Base-by-base conservation (phyloP, 2,113 vertebrate genomes). In the Shinisaurus crocodilurus region DNA sequence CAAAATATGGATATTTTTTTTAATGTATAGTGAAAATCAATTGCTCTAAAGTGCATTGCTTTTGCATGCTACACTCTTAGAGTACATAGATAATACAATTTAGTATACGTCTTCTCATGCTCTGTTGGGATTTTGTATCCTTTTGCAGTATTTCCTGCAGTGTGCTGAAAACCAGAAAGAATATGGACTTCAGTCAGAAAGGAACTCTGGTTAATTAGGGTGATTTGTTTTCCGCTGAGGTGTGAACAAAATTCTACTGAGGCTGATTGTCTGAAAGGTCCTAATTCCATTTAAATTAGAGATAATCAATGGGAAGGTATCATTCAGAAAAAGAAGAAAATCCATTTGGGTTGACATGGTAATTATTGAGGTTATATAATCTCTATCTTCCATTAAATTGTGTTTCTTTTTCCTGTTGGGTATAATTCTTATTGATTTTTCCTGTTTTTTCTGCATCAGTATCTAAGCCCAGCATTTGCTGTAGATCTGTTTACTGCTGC, bases 1-100 rank as follows among this genome's bases (percentile, higher is more conserved):
- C 90, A 67, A 88, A 90, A 82, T 86, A 81, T 91, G 40, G 90
- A 92, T 50, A 90, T 92, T 89, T 94, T 54, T 85, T 79, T 82
- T 54, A 87, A 93, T 81, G n/a, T 81, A 32, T 57, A 54, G 16
- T 84, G 87, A 65, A 84, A 91, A 86, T 93, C 85, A 81, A 2
- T 89, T 77, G 48, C 57, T 86, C 81, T 83, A 88, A 88, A 80
- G 10, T 86, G 91, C 90, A 77, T 77, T 84, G 65, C 83, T 94
- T 90, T 88, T 87, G 29, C 50, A 77, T 0, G 1, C 43, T 82
- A 1, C 50, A 74, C 57, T 63, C 77, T 92, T 82, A 32, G 50
- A 75, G 37, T 88, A 48, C 70, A 90, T 18, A 81, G 76, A 72
- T 40, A 90, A 89, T 72, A 84, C 37, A 86, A 54, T 92, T 90